A percentile compares a stretch with the other conserved stretches of the same genome.
Evolutionary conservation across 2,113 vertebrate species (phyloP).

Genomic region (Prunella fulvescens): DNA sequence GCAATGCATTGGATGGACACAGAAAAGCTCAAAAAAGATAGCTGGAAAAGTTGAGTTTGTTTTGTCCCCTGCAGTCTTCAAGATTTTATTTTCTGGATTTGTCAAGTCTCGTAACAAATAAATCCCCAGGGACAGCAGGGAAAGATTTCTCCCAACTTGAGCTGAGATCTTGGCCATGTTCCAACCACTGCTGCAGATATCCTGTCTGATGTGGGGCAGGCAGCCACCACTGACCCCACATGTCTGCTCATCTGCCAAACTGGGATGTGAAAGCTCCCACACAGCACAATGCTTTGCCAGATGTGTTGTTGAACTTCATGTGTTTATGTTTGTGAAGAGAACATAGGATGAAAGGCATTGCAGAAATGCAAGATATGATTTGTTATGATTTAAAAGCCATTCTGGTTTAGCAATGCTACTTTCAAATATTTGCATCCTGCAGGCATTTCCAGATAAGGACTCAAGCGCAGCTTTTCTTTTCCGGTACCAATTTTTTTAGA

Average conservation of each 20-base stretch:
- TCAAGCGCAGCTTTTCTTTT: neutral
- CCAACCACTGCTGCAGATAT: neutral
- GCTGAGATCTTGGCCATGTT: neutral
- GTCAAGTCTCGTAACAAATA: neutral
- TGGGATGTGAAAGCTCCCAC: slow-evolving; percentile 6
- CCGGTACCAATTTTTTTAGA: neutral
- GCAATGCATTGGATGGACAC: neutral
- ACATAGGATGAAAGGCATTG: slow-evolving; percentile 35
- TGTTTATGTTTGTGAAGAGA: slow-evolving; percentile 41
- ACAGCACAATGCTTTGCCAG: neutral
- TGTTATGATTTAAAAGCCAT: slow-evolving; percentile 48
- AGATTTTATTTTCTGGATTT: neutral
- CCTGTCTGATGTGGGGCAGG: fast-evolving
- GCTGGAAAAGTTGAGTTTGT: neutral
- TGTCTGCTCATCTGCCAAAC: neutral
- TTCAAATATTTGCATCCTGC: slow-evolving; percentile 34
- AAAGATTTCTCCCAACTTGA: neutral
- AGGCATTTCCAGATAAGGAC: slow-evolving; percentile 14
- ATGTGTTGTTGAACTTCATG: slow-evolving; percentile 36
- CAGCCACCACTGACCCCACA: neutral
- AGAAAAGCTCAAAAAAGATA: neutral
- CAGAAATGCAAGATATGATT: slow-evolving; percentile 51
- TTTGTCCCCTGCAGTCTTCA: neutral
- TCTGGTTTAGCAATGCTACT: neutral
- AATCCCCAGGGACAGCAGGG: neutral